Percentiles rank a stretch among this genome's conserved stretches.
phyloP scores from a whole-genome alignment of 2,888 invertebrate species.

The Noctuana brunneofusca region DNA sequence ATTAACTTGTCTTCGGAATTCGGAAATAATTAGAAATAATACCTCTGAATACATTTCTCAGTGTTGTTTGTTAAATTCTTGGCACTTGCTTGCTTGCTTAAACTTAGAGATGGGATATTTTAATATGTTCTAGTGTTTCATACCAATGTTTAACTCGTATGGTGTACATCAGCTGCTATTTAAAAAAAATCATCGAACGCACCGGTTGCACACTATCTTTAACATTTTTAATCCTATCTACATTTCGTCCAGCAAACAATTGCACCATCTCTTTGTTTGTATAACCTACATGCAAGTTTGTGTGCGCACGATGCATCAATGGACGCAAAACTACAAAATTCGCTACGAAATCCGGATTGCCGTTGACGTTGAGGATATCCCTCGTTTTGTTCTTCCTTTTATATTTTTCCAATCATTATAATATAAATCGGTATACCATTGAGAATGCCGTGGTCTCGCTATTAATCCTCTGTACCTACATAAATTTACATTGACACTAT shows the following conservation, averaged over 20 bases:
- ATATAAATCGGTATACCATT: neutral
- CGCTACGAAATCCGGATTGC: neutral
- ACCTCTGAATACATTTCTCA: no score
- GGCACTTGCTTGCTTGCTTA: no score
- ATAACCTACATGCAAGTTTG: neutral
- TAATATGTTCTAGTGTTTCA: no score
- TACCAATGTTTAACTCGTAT: conserved; percentile 9
- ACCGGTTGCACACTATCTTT: neutral
- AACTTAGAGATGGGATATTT: no score
- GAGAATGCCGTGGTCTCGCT: conserved; percentile 14
- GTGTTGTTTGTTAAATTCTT: no score
- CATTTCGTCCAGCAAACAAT: conserved; percentile 10
- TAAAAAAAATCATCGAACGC: conserved; percentile 12
- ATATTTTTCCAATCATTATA: neutral
- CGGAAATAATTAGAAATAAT: no score
- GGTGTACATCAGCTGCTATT: conserved; percentile 10
- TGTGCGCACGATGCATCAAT: conserved; percentile 12
- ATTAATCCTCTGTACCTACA: conserved; percentile 14
- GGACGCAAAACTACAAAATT: conserved; percentile 1
- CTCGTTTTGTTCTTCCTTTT: neutral
- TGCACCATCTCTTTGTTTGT: conserved; percentile 9
- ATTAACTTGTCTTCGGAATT: no score
- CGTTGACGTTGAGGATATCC: neutral
- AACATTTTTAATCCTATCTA: conserved; percentile 10
- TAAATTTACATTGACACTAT: conserved; percentile 11